A percentile compares a stretch with the other conserved stretches of the same genome.
phyloP scores from a whole-genome alignment of 2,888 invertebrate species.

The Entomobrya proxima region DNA sequence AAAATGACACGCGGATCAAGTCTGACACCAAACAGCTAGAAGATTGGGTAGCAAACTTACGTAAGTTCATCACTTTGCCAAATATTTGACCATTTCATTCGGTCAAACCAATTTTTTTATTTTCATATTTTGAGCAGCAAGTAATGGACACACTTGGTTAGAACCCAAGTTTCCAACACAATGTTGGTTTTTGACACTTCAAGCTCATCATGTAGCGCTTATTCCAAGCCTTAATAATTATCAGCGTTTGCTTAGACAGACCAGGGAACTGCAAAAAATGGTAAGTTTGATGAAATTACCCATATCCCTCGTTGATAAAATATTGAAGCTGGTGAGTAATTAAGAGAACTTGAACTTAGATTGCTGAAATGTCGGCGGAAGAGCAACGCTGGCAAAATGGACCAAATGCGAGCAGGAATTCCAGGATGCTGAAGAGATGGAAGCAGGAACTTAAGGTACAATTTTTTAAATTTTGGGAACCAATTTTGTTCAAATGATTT shows the following conservation, averaged over 20 bases:
- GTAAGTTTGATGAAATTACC: constrained; percentile 78
- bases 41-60: constrained; percentile 84
- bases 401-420: constrained; percentile 86
- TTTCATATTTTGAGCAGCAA: constrained; percentile 39
- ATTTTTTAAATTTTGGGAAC: not conserved
- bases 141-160: constrained; percentile 81
- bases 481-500: not conserved
- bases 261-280: constrained; percentile 91
- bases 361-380: constrained; percentile 87
- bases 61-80: constrained; percentile 78
- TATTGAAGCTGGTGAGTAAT: not conserved
- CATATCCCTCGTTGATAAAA: not conserved
- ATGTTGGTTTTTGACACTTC: constrained; percentile 97
- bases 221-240: constrained; percentile 92
- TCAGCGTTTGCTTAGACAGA: constrained; percentile 85
- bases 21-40: constrained; percentile 88
- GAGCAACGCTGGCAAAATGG: constrained; percentile 90
- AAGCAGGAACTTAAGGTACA: constrained; percentile 86
- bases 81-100: constrained; percentile 1
- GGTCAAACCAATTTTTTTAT: not conserved
- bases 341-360: constrained; percentile 69
- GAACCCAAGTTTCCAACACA: constrained; percentile 95
- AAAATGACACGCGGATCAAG: constrained; percentile 87
- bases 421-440: constrained; percentile 90
- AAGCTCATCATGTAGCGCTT: constrained; percentile 94